These are phyloP conservation scores for Myotis findleyi DNA, from an alignment of 2,797 vertebrate genomes.

Conservation along the genomic window DNA sequence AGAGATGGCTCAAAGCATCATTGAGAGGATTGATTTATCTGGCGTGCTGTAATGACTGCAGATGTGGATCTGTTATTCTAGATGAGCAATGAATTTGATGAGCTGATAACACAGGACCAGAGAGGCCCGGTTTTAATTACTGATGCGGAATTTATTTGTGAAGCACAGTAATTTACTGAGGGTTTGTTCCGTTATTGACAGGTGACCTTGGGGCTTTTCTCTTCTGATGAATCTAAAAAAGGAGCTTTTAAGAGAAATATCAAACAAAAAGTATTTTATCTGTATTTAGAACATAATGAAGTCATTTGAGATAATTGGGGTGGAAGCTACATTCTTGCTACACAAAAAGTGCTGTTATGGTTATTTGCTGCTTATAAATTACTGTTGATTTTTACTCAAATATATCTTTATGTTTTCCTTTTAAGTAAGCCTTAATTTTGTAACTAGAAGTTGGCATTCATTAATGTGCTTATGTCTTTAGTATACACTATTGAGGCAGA, in stretches of 20 bases:
- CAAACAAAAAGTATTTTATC: slow-evolving; percentile 83
- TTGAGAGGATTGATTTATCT: slow-evolving; percentile 92
- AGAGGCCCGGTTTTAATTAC: slow-evolving; percentile 93
- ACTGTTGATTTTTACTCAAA: slow-evolving; percentile 28
- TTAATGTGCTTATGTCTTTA: neutral
- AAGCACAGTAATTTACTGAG: slow-evolving; percentile 89
- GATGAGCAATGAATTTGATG: slow-evolving; percentile 92
- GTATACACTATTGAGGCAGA: neutral
- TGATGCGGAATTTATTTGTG: slow-evolving; percentile 92
- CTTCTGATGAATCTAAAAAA: slow-evolving; percentile 84
- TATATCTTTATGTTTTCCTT: neutral
- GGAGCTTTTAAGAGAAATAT: slow-evolving; percentile 71
- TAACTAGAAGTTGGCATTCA: slow-evolving; percentile 13
- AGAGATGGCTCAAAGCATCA: slow-evolving; percentile 90
- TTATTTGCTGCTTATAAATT: slow-evolving; percentile 58
- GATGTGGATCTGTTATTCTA: slow-evolving; percentile 92
- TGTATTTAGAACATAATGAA: slow-evolving; percentile 81
- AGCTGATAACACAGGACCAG: slow-evolving; percentile 90
- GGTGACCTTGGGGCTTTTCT: slow-evolving; percentile 90
- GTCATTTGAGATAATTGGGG: slow-evolving; percentile 83
- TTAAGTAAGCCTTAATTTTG: slow-evolving; percentile 35
- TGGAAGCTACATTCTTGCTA: slow-evolving; percentile 72
- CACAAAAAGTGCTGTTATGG: slow-evolving; percentile 67
- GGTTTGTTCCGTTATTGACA: slow-evolving; percentile 90
- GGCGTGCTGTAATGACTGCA: slow-evolving; percentile 91